A percentile compares a stretch with the other conserved stretches of the same genome.
phyloP scores from a whole-genome alignment of 2,113 vertebrate species.

The Corvus cornix region DNA sequence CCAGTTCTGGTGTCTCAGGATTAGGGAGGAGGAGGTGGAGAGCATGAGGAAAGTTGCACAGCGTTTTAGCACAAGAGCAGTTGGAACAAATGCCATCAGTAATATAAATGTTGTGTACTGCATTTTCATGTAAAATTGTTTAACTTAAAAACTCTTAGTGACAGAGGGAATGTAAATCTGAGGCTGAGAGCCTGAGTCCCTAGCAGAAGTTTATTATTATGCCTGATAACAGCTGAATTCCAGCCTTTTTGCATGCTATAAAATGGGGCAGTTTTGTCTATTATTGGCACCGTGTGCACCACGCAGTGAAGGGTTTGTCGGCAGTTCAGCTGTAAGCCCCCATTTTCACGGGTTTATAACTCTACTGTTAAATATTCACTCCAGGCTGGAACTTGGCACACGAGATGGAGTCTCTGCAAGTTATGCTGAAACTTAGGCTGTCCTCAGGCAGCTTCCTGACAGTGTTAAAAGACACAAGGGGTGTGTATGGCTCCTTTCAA shows the following conservation, averaged over 20 bases:
- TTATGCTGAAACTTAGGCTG: slow-evolving; percentile 15
- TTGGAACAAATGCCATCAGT: slow-evolving; percentile 10
- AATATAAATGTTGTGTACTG: slow-evolving; percentile 69
- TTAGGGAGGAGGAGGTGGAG: neutral
- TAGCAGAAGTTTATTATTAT: slow-evolving; percentile 73
- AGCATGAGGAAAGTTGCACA: neutral
- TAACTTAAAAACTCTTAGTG: slow-evolving; percentile 66
- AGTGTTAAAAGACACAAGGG: neutral
- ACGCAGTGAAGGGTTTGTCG: slow-evolving; percentile 15
- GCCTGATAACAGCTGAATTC: slow-evolving; percentile 69
- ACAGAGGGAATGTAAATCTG: slow-evolving; percentile 72
- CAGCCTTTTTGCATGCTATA: slow-evolving; percentile 53
- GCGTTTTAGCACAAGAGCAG: neutral
- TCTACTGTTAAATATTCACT: slow-evolving; percentile 51
- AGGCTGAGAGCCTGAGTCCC: slow-evolving; percentile 58
- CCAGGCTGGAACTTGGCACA: slow-evolving; percentile 39
- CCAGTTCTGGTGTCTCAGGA: neutral
- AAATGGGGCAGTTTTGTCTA: slow-evolving; percentile 60
- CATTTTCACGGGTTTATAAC: slow-evolving; percentile 41
- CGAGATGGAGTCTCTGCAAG: neutral
- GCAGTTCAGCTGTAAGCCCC: slow-evolving; percentile 37
- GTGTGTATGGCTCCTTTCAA: neutral
- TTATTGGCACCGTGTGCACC: neutral
- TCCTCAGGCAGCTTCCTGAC: slow-evolving; percentile 15
- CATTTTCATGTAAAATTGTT: slow-evolving; percentile 71